Evolutionary conservation across 2,888 invertebrate species (phyloP), one percentile per base, ranked within the genome.

Genomic region (Andrena flavipes): DNA sequence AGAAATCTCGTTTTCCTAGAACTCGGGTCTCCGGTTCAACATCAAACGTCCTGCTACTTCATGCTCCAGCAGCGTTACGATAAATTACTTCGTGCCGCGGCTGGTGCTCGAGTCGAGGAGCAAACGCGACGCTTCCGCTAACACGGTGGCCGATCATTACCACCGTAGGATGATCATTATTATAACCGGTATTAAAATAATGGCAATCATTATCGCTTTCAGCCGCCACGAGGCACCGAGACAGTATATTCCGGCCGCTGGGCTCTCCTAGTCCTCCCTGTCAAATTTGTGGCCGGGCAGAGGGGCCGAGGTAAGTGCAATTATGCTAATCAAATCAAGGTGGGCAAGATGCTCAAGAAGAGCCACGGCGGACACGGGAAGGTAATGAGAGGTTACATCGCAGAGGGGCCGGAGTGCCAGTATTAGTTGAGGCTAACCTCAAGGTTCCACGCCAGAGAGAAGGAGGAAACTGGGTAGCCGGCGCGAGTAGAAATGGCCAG

Each of bases 301-400:
- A 56, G 72, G 83, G 84, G 70, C 75, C 76, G 64, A 78, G 86
- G 90, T 91, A 90, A 93, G 91, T 92, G 92, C 91, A 92, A 93
- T 93, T 92, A 91, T 90, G 90, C 88, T 92, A 93, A 93, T 92
- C 90, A 92, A 92, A 92, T 92, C 90, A 93, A 91, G 90, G 89
- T 89, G 90, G 90, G 90, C 88, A 91, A 91, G 90, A 91, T 87
- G 88, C 85, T 89, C 82, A 26, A 56, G 85, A 84, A 85, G 82
- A 87, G 87, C 79, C 87, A 64, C 82, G 78, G 77, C 87, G 90
- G 90, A 91, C 91, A 89, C 76, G 89, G 80, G 81, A 85, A 88
- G 86, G 86, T 92, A 92, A 92, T 91, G 91, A 90, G 91, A 90
- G 91, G 92, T 90, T 92, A 89, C 88, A 88, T 90, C 87, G 87